Base-by-base conservation (phyloP, 2,797 vertebrate genomes). In the Glyptemys insculpta region DNA sequence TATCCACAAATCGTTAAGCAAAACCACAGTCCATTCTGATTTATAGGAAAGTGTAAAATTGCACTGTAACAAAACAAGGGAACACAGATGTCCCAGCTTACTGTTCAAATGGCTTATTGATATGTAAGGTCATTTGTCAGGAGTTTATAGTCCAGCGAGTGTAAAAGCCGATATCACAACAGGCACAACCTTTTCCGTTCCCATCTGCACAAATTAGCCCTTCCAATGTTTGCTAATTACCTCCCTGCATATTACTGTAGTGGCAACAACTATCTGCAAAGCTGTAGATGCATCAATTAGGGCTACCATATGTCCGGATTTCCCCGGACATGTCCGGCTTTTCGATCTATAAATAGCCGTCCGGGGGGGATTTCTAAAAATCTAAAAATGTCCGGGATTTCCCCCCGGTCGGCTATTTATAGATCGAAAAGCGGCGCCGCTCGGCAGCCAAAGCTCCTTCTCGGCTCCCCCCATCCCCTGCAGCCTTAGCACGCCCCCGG, bases 171-270 rank as follows among this genome's bases (percentile, higher is more conserved):
- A 81, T 76, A 86, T 90, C 83, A 87, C 79, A 89, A 53, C n/a
- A 94, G 93, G 21, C 8, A 0, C 53, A 87, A 62, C 19, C 86
- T 92, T 88, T 90, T 83, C 6, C 0, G 31, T 56, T 95, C 93
- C 94, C 95, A 95, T 94, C 95, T 96, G 94, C 85, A 89, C 94
- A 86, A 57, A 87, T 49, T 87, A 93, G 12, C 68, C 81, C 47
- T 96, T 95, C 95, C 93, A 96, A 18, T 0, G 0, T 50, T 3
- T 79, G 54, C 72, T 96, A 91, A 95, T 96, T 85, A 79, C 5
- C 0, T 59, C 78, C 74, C 86, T 84, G 86, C 78, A 21, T 76
- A 72, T 92, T 83, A 74, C 83, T 87, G 1, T 14, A 18, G 57
- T 23, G 79, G 87, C 89, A 65, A 2, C 86, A 89, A 29, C 68